Conservation (phyloP, 2,888 invertebrate genomes). For the Patella pellucida region DNA sequence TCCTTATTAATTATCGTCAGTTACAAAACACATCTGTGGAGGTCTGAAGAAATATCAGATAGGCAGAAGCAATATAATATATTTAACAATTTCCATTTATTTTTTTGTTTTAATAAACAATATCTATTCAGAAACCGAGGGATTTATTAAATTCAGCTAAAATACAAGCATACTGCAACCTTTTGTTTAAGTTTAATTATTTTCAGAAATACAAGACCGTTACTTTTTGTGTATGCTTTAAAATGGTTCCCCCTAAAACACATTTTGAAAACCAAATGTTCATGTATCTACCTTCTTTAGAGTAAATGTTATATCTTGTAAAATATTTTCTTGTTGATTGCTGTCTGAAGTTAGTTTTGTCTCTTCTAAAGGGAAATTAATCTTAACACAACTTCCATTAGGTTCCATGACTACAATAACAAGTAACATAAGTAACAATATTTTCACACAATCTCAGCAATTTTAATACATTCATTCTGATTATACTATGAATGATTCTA, state of each 20-base stretch:
- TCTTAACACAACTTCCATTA: neutral
- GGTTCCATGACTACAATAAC: neutral
- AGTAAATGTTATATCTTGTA: neutral
- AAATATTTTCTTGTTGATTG: neutral
- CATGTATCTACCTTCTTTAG: neutral
- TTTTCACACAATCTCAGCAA: too few relatives aligned
- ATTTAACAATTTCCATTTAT: too few relatives aligned
- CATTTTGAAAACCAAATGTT: neutral
- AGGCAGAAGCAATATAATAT: too few relatives aligned
- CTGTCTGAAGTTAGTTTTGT: neutral
- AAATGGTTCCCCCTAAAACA: neutral
- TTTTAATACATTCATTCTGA: too few relatives aligned
- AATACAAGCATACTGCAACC: too few relatives aligned
- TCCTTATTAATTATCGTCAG: conserved; percentile 45
- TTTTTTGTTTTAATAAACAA: too few relatives aligned
- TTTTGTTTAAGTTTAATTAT: neutral
- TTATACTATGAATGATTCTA: too few relatives aligned
- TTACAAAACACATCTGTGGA: conserved; percentile 47
- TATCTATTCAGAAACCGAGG: too few relatives aligned
- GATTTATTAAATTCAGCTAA: too few relatives aligned
- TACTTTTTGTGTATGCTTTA: neutral
- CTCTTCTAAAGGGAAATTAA: neutral
- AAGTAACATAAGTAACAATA: neutral
- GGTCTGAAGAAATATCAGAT: conserved; percentile 23
- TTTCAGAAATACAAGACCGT: neutral